Base-by-base conservation (phyloP, 1,140 invertebrate genomes). In the Spodoptera litura region DNA sequence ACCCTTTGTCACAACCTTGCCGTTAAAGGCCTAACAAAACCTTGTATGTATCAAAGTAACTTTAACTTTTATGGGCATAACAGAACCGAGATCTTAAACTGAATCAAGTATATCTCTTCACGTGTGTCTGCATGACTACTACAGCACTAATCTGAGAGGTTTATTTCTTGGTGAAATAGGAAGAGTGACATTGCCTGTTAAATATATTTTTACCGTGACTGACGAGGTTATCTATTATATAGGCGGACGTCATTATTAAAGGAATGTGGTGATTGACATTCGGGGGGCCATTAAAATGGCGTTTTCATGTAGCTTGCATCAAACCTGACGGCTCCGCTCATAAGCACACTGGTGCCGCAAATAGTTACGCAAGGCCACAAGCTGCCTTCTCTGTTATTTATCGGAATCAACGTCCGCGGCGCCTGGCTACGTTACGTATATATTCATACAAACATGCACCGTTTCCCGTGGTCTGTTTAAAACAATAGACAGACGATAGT, bases 331-430 rank as follows among this genome's bases (percentile, higher is more conserved):
- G 81, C 81, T 71, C 81, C 66, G 81, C 75, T 78, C 80, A 82
- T 62, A 83, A 81, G 82, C 85, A 89, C 82, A 83, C 88, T 86
- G 85, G 84, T 88, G 85, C 88, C 87, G 85, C 85, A 89, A 93
- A 93, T 92, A 93, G 88, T 88, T 90, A 81, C 61, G 81, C 91
- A 90, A 94, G 91, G 92, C 83, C 91, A 82, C 83, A 77, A 82
- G 83, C 85, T 89, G 85, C 83, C 83, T 87, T 83, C 71, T 82
- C 79, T 74, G 84, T 84, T 87, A 88, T 88, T 89, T 90, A 87
- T 88, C 81, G 83, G 79, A 76, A 83, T 78, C 75, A 56, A 72
- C 78, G 76, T 55, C 79, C 77, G 49, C 75, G 71, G 72, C 83
- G 70, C 79, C 83, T 78, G 62, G 70, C 51, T 15, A 61, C 73